phyloP scores from a whole-genome alignment of 2,113 vertebrate genomes.

The Todiramphus saurophagus region DNA sequence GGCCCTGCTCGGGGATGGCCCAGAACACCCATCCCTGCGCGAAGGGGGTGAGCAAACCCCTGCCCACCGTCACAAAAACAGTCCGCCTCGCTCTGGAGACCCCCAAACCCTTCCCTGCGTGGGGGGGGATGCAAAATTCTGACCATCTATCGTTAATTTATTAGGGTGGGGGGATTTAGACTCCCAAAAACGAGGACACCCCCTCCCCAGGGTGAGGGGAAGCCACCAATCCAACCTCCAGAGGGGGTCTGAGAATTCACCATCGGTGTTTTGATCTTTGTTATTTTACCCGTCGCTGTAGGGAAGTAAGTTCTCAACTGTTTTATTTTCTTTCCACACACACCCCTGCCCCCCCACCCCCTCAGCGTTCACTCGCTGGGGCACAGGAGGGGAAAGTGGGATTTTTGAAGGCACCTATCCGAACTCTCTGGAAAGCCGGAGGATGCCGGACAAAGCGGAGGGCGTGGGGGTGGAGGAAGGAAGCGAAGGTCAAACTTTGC shows the following conservation, averaged over 20 bases:
- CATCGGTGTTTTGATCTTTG: fast-evolving
- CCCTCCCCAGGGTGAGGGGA: neutral
- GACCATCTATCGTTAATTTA: neutral
- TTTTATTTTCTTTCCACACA: neutral
- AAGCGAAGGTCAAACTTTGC: neutral
- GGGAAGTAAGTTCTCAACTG: neutral
- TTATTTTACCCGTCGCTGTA: neutral
- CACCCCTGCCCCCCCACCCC: no score
- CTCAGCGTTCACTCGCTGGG: fast-evolving
- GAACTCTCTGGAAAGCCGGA: neutral
- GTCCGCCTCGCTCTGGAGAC: neutral
- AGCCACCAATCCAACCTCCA: neutral
- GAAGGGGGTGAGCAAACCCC: fast-evolving
- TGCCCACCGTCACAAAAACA: neutral
- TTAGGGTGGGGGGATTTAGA: neutral
- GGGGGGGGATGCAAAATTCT: neutral
- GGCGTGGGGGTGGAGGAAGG: constrained; percentile 34
- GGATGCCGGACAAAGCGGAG: neutral
- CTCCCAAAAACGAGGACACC: neutral
- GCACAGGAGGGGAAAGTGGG: neutral
- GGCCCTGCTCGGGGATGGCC: neutral
- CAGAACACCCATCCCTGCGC: fast-evolving
- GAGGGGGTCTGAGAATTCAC: neutral
- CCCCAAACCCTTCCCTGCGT: fast-evolving
- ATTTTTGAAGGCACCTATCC: neutral